phyloP scores from a whole-genome alignment of 2,888 invertebrate species.

The Eristalis arbustorum region DNA sequence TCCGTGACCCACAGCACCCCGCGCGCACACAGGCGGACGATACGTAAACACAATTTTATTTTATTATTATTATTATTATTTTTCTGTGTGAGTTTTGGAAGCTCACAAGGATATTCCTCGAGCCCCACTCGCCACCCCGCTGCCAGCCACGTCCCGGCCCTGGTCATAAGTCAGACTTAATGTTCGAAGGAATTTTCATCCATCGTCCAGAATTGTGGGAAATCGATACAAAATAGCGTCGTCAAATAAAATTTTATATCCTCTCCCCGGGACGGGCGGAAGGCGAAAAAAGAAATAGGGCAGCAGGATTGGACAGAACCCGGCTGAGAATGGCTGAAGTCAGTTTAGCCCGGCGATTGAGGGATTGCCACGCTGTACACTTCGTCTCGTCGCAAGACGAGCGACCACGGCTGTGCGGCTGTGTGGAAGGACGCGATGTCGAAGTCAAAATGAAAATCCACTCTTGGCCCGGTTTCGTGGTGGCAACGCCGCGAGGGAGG shows the following conservation, averaged over 20 bases:
- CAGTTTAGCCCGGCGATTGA: conserved; percentile 66
- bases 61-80: conserved; percentile 74
- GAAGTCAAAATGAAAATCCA: conserved; percentile 56
- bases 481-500: neutral
- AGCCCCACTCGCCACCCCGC: conserved; percentile 9
- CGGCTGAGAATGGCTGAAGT: conserved; percentile 36
- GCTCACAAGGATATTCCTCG: conserved; percentile 51
- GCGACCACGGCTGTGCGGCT: neutral
- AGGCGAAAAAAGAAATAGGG: conserved; percentile 21
- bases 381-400: conserved; percentile 2
- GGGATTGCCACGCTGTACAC: conserved; percentile 53
- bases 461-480: conserved; percentile 11
- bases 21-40: conserved; percentile 31
- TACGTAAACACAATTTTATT: conserved; percentile 73
- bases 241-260: conserved; percentile 76
- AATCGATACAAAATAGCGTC: conserved; percentile 76
- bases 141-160: conserved; percentile 38
- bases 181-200: conserved; percentile 72
- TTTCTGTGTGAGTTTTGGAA: conserved; percentile 69
- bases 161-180: conserved; percentile 75
- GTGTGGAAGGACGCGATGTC: conserved; percentile 44
- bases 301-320: conserved; percentile 3
- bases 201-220: conserved; percentile 74
- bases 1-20: conserved; percentile 24
- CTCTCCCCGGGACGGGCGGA: conserved; percentile 22